Base-by-base conservation (phyloP, 2,797 vertebrate species). In the Propithecus perrieri region DNA sequence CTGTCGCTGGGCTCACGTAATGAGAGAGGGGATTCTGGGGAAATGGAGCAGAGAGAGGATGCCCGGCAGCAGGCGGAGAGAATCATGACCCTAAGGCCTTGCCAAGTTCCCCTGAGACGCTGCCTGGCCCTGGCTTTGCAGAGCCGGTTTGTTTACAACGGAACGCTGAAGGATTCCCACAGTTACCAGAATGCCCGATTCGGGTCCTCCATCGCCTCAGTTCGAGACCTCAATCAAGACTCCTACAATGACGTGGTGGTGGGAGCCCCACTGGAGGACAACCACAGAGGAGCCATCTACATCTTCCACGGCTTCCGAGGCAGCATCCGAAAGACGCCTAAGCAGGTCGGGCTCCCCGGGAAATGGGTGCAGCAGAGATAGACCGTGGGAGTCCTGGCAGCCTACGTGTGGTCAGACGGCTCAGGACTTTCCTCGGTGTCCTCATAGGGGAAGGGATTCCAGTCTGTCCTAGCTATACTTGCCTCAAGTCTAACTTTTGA, bases 131-230 rank as follows among this genome's bases (percentile, higher is more conserved):
- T 38, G 88, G 41, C 69, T 38, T 89, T 41, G n/a, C 98, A 99
- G 99, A 99, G 98, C 96, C 99, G 76, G 81, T 99, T 99, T 8
- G 35, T 99, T 93, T 98, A 98, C 67, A 99, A 99, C 0, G 99
- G 99, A 5, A 97, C 98, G 0, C 98, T 99, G 26, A 96, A 98
- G 97, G 99, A 99, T 46, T 98, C 99, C n/a, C 99, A 99, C 41
- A 98, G 99, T 4, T 99, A 99, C 89, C 99, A 99, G 98, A 99
- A 99, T 0, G 99, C 99, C 67, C 99, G 99, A 1, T 99, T 99
- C 0, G 99, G 99, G 18, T 99, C 99, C 2, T 99, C 99, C 50
- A 99, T 99, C 0, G 99, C 99, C 2, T 99, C 99, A 0, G 99
- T 99, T 4, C 99, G 98, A 0, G 99, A 99, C 96, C 99, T 99